These are phyloP conservation scores for Dermolepida albohirtum DNA, from an alignment of 2,888 invertebrate species.

Conservation along the genomic window DNA sequence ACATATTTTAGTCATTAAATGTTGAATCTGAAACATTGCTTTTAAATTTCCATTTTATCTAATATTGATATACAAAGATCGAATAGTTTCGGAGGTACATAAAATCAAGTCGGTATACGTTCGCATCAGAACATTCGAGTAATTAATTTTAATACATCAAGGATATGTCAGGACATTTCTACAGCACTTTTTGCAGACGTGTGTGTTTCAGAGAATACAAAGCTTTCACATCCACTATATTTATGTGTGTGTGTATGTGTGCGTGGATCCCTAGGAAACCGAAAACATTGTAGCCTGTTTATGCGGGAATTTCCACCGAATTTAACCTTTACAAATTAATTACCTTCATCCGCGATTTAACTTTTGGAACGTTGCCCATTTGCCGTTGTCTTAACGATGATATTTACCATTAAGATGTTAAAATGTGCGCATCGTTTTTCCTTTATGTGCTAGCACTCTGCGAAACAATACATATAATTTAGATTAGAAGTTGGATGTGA, in stretches of 20 bases:
- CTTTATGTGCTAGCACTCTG: neutral
- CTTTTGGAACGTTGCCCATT: constrained; percentile 18
- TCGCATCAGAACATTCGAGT: neutral
- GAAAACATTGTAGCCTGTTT: constrained; percentile 14
- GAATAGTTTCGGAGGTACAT: too few relatives aligned
- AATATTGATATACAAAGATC: too few relatives aligned
- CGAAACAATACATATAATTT: too few relatives aligned
- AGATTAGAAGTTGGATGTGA: too few relatives aligned
- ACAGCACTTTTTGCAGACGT: neutral
- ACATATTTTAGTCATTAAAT: too few relatives aligned
- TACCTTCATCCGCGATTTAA: constrained; percentile 9
- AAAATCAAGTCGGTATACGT: too few relatives aligned
- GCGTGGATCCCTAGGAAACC: neutral
- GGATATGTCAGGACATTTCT: neutral
- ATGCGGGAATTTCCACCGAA: constrained; percentile 19
- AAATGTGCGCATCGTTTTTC: neutral
- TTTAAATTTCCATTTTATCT: too few relatives aligned
- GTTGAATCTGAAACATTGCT: too few relatives aligned
- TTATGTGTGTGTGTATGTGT: too few relatives aligned
- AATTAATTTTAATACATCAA: constrained; percentile 23
- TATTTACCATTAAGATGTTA: constrained; percentile 24
- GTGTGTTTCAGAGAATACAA: constrained; percentile 15
- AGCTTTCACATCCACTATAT: too few relatives aligned
- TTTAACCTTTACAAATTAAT: constrained; percentile 28
- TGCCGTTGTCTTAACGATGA: constrained; percentile 1